Evolutionary conservation across 2,797 vertebrate species (phyloP), one percentile per base, ranked within the genome.

Genomic region (Rhinophrynus dorsalis): DNA sequence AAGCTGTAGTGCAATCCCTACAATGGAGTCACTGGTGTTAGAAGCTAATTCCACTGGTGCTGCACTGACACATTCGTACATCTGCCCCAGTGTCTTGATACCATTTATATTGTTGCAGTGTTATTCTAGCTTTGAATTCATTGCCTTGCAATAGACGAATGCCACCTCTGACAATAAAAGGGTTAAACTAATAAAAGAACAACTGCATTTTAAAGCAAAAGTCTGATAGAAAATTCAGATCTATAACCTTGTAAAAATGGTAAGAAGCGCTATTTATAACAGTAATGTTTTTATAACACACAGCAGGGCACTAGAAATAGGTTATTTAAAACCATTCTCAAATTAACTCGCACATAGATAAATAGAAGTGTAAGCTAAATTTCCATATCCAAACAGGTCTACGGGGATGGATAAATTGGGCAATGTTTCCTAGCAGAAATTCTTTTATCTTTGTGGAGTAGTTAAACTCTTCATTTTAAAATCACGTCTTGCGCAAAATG

Each of bases 311-410:
- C 58, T 45, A 21, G 38, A 30, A n/a, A 33, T 27, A 38, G 61
- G 57, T 62, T 61, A 59, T 51, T 62, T 54, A 61, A 61, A 50
- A 60, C 47, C 56, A 61, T 55, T 27, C 48, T 51, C 17, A 69
- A 69, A 69, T 68, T 54, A 69, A 62, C 57, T 38, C 61, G 37
- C 48, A 55, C 50, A 60, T 60, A 61, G 58, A 61, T 61, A 59
- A 69, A 69, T 54, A 62, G 54, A 69, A 61, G 44, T 61, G 56
- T 59, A 15, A 23, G 23, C 58, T 69, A 42, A 30, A 69, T 69
- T 69, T 69, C 48, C 58, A 52, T 62, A 54, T 38, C 27, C 35
- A 61, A 62, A 69, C 27, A 24, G 27, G 29, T 69, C 67, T 61
- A 26, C 44, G 32, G 48, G 58, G 58, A 54, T 50, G 20, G 40